Evolutionary conservation across 2,797 vertebrate genomes (phyloP).

Genomic region (Pangasius mekongensis): DNA sequence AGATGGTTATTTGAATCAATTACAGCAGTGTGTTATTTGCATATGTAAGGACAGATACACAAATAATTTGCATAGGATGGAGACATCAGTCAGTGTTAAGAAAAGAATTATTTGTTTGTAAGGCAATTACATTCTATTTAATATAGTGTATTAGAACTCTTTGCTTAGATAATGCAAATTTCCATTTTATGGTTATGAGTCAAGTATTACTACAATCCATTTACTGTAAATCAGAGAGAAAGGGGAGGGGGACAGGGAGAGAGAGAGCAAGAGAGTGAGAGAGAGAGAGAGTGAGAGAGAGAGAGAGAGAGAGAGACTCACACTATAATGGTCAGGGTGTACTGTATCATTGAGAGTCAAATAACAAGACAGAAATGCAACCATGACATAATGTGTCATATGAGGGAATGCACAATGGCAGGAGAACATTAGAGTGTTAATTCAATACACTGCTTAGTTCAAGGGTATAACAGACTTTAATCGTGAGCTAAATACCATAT

Average conservation of each 20-base stretch:
- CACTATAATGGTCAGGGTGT: conserved; percentile 7
- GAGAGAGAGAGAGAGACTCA: not conserved
- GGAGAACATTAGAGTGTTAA: conserved; percentile 10
- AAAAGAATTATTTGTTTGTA: not conserved
- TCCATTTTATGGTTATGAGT: not conserved
- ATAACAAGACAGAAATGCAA: conserved; percentile 31
- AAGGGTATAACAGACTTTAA: conserved; percentile 36
- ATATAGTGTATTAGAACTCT: not conserved
- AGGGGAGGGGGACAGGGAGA: not conserved
- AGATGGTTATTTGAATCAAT: not conserved
- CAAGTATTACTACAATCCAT: not conserved
- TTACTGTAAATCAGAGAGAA: not conserved
- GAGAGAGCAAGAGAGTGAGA: not conserved
- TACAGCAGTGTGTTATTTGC: not conserved
- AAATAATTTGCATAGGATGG: not conserved
- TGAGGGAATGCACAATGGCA: conserved; percentile 34
- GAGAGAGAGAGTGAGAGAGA: not conserved
- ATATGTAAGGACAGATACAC: not conserved
- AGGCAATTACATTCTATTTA: not conserved
- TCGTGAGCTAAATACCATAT: not conserved
- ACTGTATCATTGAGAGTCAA: not conserved
- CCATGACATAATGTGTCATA: conserved; percentile 39
- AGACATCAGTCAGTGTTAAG: not conserved
- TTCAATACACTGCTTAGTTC: conserved; percentile 47
- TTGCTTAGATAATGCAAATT: not conserved